These are phyloP conservation scores for Taphrorychus bicolor DNA, from an alignment of 2,888 invertebrate genomes.

Conservation along the genomic window DNA sequence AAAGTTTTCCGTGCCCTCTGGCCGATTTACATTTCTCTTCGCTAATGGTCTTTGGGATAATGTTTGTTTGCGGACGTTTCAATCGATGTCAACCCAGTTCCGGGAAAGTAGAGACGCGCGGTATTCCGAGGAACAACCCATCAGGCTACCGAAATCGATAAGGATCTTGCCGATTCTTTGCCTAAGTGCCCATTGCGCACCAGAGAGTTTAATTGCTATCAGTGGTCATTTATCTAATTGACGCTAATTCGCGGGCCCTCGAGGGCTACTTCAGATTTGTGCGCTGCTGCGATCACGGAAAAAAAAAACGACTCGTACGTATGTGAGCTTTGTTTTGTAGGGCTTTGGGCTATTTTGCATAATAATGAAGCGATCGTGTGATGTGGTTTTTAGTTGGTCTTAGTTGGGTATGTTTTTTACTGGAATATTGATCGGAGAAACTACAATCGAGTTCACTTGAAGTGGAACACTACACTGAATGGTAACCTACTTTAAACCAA, in stretches of 20 bases:
- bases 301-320: too few species aligned
- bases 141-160: conserved; percentile 35
- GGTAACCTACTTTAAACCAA: too few species aligned
- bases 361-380: too few species aligned
- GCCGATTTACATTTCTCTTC: conserved; percentile 17
- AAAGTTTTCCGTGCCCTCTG: conserved; percentile 13
- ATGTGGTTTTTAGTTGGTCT: too few species aligned
- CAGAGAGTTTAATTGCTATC: conserved; percentile 27
- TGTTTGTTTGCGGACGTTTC: conserved; percentile 10
- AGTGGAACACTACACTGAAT: too few species aligned
- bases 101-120: too few species aligned
- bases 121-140: background rate
- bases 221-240: conserved; percentile 37
- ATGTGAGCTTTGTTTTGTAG: too few species aligned
- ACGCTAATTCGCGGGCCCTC: conserved; percentile 27
- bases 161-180: conserved; percentile 34
- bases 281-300: too few species aligned
- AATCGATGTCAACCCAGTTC: conserved; percentile 1
- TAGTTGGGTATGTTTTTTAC: too few species aligned
- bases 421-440: too few species aligned
- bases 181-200: conserved; percentile 28
- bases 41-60: conserved; percentile 24
- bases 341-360: background rate
- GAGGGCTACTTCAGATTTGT: background rate
- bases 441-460: too few species aligned